Evolutionary conservation across 2,888 invertebrate species (phyloP).

Genomic region (Monoplex corrugatus): DNA sequence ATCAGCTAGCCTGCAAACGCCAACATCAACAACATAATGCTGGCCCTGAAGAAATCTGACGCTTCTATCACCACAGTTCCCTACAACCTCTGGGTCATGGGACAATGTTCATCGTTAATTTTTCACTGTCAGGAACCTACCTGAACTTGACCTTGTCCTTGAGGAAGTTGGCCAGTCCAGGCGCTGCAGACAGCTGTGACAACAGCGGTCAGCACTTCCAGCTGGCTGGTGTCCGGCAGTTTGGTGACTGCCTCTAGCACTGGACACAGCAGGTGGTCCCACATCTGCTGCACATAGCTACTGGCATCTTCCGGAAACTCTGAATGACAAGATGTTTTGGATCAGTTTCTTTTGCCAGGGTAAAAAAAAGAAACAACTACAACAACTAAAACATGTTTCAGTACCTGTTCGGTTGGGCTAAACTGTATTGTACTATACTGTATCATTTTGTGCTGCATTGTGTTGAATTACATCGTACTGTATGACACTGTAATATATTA

Average conservation of each 20-base stretch:
- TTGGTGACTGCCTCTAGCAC: slow-evolving; percentile 76
- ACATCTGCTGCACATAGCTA: slow-evolving; percentile 74
- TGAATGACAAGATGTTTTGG: neutral
- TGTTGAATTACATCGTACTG: too few relatives aligned
- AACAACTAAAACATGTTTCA: too few relatives aligned
- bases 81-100: too few relatives aligned
- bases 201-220: slow-evolving; percentile 75
- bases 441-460: neutral
- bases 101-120: neutral
- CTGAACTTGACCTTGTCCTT: slow-evolving; percentile 79
- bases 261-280: slow-evolving; percentile 76
- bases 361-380: too few relatives aligned
- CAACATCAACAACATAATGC: too few relatives aligned
- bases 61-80: too few relatives aligned
- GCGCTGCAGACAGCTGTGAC: slow-evolving; percentile 77
- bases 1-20: too few relatives aligned
- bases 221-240: slow-evolving; percentile 73
- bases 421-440: too few relatives aligned
- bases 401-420: too few relatives aligned
- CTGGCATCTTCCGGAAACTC: slow-evolving; percentile 66
- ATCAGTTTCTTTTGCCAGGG: too few relatives aligned
- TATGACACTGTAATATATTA: too few relatives aligned
- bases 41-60: too few relatives aligned
- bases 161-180: slow-evolving; percentile 76
- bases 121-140: slow-evolving; percentile 60